phyloP scores from a whole-genome alignment of 1,140 invertebrate species.

The Philaenus spumarius region DNA sequence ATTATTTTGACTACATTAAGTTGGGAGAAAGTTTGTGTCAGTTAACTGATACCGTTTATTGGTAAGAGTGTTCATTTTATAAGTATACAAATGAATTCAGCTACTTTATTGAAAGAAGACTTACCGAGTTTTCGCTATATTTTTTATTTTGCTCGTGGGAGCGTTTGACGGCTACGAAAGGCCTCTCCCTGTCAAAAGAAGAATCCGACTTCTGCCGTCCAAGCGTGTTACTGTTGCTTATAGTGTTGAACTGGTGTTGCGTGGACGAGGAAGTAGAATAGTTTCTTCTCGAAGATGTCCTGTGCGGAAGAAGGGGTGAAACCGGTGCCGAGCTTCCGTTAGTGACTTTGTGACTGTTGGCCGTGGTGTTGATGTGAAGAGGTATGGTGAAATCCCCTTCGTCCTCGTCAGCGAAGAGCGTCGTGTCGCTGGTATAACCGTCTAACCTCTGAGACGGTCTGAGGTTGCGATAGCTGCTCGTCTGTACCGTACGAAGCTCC shows the following conservation, averaged over 20 bases:
- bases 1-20: no score
- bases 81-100: no score
- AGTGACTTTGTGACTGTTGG: constrained; percentile 34
- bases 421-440: constrained; percentile 69
- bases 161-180: constrained; percentile 55
- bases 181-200: constrained; percentile 49
- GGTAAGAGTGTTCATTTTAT: no score
- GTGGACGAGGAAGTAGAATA: constrained; percentile 18
- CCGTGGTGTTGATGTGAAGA: constrained; percentile 53
- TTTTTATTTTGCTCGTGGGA: constrained; percentile 51
- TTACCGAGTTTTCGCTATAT: constrained; percentile 44
- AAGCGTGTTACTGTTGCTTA: constrained; percentile 44
- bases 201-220: constrained; percentile 42
- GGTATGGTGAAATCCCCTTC: constrained; percentile 57
- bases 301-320: constrained; percentile 49
- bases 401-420: constrained; percentile 61
- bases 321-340: constrained; percentile 46
- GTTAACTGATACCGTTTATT: no score
- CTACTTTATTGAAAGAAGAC: background rate
- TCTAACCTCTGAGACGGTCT: constrained; percentile 39
- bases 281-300: constrained; percentile 51
- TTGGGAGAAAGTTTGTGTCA: no score
- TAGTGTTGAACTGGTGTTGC: constrained; percentile 38
- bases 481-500: constrained; percentile 51
- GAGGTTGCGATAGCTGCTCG: constrained; percentile 41